Base-by-base conservation (phyloP, 2,113 vertebrate species). In the Myotis davidii region DNA sequence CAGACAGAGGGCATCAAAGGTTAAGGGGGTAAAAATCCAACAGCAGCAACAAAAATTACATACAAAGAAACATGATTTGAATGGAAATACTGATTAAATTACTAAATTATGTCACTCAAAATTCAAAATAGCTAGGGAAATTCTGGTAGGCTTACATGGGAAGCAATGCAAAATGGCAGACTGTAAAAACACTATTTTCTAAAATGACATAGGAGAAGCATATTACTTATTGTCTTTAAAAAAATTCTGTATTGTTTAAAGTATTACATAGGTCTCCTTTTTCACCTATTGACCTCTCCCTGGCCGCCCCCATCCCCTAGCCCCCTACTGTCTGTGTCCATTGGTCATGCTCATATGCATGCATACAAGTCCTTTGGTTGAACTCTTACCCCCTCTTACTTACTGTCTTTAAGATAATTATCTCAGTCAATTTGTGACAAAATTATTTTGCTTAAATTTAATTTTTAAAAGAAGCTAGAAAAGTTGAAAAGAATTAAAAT, bases 71-170 rank as follows among this genome's bases (percentile, higher is more conserved):
- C 39, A 87, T 29, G 56, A 69, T 79, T 72, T 50, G 6, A 89
- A 85, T 86, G 67, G 93, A 96, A 96, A 93, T 59, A 61, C 95
- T 95, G 96, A 86, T 64, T 82, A 3, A 2, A 37, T 72, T 95
- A 50, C 67, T 92, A 96, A 96, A 91, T 65, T 88, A 85, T 67
- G 76, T 54, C 77, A 91, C 87, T 45, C 32, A 96, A 95, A 81
- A 64, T 61, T 97, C 94, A 91, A 78, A 85, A 87, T 42, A 96
- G 87, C 74, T 95, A 92, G 34, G 91, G 61, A 48, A 96, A 88
- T 85, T 92, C 54, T 81, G 52, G 18, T 61, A 73, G 23, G 85
- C 27, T 88, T 86, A 89, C 56, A 96, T 39, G 69, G 96, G 87
- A 86, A 94, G 94, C 92, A 85, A 69, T 5, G 94, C 34, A 90